Evolutionary conservation across 2,113 vertebrate species (phyloP).

Genomic region (Halichoerus grypus): DNA sequence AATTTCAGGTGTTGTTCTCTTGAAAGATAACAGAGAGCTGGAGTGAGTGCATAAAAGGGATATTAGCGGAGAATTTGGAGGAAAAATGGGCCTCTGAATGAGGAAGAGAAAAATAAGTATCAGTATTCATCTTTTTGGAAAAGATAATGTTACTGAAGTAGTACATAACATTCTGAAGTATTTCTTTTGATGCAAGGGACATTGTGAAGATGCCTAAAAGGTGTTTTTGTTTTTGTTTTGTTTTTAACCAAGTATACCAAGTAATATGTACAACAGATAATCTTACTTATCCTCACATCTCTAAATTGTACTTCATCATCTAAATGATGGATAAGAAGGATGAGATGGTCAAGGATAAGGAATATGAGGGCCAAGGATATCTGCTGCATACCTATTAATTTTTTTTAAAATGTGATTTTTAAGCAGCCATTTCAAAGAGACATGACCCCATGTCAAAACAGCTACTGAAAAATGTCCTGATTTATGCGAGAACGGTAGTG

Average conservation of each 20-base stretch:
- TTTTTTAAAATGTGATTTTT: background rate
- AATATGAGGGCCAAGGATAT: background rate
- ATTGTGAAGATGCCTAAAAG: slow-evolving; percentile 1
- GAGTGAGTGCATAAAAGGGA: background rate
- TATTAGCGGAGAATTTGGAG: slow-evolving; percentile 3
- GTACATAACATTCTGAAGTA: background rate
- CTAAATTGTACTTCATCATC: background rate
- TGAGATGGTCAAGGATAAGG: background rate
- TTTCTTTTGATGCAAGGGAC: background rate
- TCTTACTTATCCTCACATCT: background rate
- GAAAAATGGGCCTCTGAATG: slow-evolving; percentile 30
- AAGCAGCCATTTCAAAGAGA: slow-evolving; percentile 41
- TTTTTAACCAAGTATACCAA: slow-evolving; percentile 20
- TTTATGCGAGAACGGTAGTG: background rate
- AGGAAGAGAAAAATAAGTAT: slow-evolving; percentile 20
- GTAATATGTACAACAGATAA: background rate
- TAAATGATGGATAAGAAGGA: slow-evolving; percentile 8
- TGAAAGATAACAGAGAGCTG: slow-evolving; percentile 27
- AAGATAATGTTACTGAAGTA: background rate
- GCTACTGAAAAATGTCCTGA: background rate
- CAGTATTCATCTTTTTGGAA: background rate
- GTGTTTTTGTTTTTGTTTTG: background rate
- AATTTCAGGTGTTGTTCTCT: background rate
- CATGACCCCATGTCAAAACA: background rate
- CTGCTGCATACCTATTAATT: background rate